Percentiles rank a stretch among this genome's conserved stretches.
Conservation (phyloP, 2,797 vertebrate species). For the Meriones psammophilus region DNA sequence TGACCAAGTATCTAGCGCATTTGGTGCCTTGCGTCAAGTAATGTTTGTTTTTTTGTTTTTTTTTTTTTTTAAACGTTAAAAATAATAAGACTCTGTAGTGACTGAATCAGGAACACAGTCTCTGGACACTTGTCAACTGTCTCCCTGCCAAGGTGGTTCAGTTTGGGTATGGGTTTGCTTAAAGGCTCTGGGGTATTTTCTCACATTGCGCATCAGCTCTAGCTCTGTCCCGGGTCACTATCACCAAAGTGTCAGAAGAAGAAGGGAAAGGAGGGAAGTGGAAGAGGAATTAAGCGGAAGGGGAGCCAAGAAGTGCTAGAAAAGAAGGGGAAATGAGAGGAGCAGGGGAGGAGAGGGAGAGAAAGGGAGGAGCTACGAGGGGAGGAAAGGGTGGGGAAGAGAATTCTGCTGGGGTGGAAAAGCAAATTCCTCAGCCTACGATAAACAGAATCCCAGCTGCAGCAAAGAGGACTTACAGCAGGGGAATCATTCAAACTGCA, state of each 20-base stretch:
- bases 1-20: conserved; percentile 23
- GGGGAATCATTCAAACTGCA: conserved; percentile 67
- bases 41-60: too few species aligned
- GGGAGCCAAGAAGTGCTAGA: background rate
- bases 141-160: background rate
- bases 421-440: conserved; percentile 72
- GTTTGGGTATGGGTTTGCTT: background rate
- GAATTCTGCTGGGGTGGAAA: conserved; percentile 61
- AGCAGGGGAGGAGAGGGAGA: background rate
- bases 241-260: background rate
- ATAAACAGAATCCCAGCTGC: conserved; percentile 81
- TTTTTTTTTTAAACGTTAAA: background rate
- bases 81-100: background rate
- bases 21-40: background rate
- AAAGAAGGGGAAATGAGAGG: background rate
- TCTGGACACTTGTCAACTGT: background rate
- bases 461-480: conserved; percentile 16
- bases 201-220: background rate
- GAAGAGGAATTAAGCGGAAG: background rate
- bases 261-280: too few species aligned
- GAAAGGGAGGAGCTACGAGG: too few species aligned
- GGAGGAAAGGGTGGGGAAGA: background rate
- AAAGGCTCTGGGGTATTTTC: background rate
- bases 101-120: background rate
- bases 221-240: conserved; percentile 36